These are phyloP conservation scores for Hippoglossus hippoglossus DNA, from an alignment of 2,797 vertebrate genomes.

Conservation along the genomic window DNA sequence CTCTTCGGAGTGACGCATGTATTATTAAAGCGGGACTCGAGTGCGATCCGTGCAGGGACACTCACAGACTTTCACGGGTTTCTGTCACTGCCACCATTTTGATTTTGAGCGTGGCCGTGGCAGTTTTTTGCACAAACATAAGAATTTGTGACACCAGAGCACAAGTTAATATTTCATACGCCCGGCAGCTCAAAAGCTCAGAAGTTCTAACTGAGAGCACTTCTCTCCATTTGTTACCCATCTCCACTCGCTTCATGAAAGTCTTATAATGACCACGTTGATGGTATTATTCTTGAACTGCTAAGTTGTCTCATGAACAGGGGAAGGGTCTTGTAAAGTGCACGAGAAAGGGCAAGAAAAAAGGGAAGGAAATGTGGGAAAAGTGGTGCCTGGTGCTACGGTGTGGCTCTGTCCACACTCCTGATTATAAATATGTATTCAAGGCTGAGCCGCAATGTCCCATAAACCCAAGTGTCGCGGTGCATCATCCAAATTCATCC, in stretches of 20 bases:
- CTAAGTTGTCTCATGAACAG: conserved; percentile 28
- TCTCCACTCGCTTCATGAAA: conserved; percentile 50
- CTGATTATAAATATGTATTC: conserved; percentile 34
- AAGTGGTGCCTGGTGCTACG: conserved; percentile 17
- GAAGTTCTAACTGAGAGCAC: conserved; percentile 47
- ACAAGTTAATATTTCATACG: conserved; percentile 72
- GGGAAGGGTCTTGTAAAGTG: conserved; percentile 30
- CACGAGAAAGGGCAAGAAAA: conserved; percentile 19
- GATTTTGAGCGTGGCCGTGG: conserved; percentile 60
- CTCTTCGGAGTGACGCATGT: conserved; percentile 68
- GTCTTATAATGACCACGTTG: conserved; percentile 51
- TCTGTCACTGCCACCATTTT: conserved; percentile 70
- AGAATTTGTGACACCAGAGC: conserved; percentile 60
- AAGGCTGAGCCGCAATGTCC: conserved; percentile 27
- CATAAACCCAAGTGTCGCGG: conserved; percentile 18
- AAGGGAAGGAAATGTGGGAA: background rate
- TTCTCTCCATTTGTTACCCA: conserved; percentile 52
- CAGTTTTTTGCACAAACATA: conserved; percentile 54
- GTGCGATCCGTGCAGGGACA: conserved; percentile 67
- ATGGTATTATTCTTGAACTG: conserved; percentile 45
- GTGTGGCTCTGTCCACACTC: conserved; percentile 22
- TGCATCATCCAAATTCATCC: conserved; percentile 30
- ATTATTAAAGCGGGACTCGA: conserved; percentile 73
- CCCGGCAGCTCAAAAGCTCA: conserved; percentile 36
- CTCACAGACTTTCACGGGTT: conserved; percentile 72